Base-by-base conservation (phyloP, 1,140 invertebrate genomes). In the Saccostrea echinata region DNA sequence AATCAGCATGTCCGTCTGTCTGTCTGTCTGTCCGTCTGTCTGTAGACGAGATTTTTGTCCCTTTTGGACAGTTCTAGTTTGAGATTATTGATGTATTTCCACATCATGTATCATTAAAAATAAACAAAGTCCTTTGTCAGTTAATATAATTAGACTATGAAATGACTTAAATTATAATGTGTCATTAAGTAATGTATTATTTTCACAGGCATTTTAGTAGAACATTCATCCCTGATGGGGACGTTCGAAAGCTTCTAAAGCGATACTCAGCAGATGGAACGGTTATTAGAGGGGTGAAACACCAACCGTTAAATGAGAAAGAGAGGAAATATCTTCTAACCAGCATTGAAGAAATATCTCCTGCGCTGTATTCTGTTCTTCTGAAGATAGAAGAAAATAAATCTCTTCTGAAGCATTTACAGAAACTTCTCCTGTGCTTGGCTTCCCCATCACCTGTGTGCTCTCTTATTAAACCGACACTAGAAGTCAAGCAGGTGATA, bases 381-480 rank as follows among this genome's bases (percentile, higher is more conserved):
- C 21, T 57, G 55, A 57, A 18, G 4, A 57, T 57, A 57, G 55
- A 57, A 57, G 55, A 55, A 1, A 9, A 57, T 57, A 57, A 57
- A 57, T 21, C 55, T 18, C 9, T 57, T 4, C 9, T 57, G 13
- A 57, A 57, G 13, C 55, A 57, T 13, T 9, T 43, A 9, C 30
- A 51, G 16, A 9, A 52, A 11, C 51, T 83, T 16, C 30, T 83
- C 9, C 21, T 35, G 21, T 83, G 30, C 81, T 24, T 86, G 4
- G 43, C 61, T 55, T 88, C 86, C n/a, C 43, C 61, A 12, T 88
- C 86, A 35, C 86, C 82, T 27, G 86, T 88, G 12, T 88, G 86
- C 55, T 27, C 82, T 30, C 76, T 61, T 16, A 88, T 76, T 33
- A 43, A 68, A 18, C 86, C 83, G 1, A 84, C 43, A 61, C 27